Base-by-base conservation (phyloP, 2,888 invertebrate genomes). In the Steinernema hermaphroditum region DNA sequence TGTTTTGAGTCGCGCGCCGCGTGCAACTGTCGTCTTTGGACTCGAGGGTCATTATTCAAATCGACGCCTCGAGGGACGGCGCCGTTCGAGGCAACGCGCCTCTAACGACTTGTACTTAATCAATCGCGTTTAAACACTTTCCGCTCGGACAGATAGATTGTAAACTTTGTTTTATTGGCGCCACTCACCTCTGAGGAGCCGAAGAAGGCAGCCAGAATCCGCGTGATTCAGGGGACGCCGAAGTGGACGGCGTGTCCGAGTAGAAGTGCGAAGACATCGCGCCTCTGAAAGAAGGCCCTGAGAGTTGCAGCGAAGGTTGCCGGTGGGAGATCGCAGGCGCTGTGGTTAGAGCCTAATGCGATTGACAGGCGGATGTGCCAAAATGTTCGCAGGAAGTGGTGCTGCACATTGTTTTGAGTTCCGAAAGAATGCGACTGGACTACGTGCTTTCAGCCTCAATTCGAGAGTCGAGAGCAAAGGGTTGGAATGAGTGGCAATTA, bases 61-160 rank as follows among this genome's bases (percentile, higher is more conserved):
- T 62, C 62, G 62, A 29, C 62, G 62, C 62, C 62, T 62, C 62
- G 29, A 29, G 62, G 62, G 62, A 62, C 54, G 62, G 16, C 32
- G 62, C 62, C 62, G 32, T 24, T 29, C 27, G 62, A 62, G 32
- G 62, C 62, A 19, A 32, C 29, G 62, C 54, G 24, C 54, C 22
- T 54, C 32, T 62, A 62, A 62, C 62, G 62, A 62, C 32, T 29
- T 8, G 12, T 32, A 62, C 62, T 62, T 62, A 62, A 62, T 62
- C 62, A 62, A 62, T 62, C 62, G 62, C 34, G 62, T 62, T 62
- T 62, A 62, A 62, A 62, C 62, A 62, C 62, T 62, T 32, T 29
- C 1, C 50, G 50, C n/a, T 32, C 62, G 32, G 29, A 16, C 29
- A 16, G 12, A 27, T 16, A 16, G 32, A 32, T 32, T 32, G 32